Percentiles rank a stretch among this genome's conserved stretches.
These are phyloP conservation scores for Nilaparvata lugens DNA, from an alignment of 1,140 invertebrate genomes.

Conservation along the genomic window DNA sequence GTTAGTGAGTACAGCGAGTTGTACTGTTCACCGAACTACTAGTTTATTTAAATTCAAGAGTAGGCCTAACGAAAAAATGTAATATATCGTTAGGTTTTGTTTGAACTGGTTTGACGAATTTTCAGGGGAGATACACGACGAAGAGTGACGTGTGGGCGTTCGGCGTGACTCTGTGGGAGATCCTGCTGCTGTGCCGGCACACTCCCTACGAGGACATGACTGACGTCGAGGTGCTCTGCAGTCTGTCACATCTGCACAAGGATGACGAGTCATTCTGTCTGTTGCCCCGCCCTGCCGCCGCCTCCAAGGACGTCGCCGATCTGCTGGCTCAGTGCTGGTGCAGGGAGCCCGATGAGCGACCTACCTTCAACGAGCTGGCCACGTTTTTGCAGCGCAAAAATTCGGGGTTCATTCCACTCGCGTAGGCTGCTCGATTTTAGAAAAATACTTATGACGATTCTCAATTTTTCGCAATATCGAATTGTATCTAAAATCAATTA, in stretches of 20 bases:
- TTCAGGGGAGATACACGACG: conserved; percentile 41
- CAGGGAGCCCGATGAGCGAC: conserved; percentile 61
- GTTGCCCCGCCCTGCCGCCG: conserved; percentile 52
- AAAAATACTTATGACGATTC: no score
- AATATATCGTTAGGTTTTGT: conserved; percentile 1
- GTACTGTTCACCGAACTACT: no score
- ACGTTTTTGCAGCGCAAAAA: conserved; percentile 80
- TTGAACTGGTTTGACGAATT: no score
- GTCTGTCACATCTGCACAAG: conserved; percentile 52
- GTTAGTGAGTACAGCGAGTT: no score
- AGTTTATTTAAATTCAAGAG: no score
- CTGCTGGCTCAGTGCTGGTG: conserved; percentile 88
- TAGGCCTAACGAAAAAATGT: no score
- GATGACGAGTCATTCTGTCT: conserved; percentile 48
- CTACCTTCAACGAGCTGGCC: conserved; percentile 78
- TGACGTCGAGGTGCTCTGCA: conserved; percentile 62
- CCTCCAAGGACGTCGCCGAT: conserved; percentile 75
- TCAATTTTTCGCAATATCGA: no score
- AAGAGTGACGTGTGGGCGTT: conserved; percentile 66
- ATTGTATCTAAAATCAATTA: no score
- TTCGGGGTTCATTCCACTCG: conserved; percentile 53
- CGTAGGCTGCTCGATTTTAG: no score
- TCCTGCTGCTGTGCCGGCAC: conserved; percentile 55
- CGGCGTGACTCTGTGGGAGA: conserved; percentile 66
- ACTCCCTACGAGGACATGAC: conserved; percentile 60